phyloP scores from a whole-genome alignment of 1,140 invertebrate genomes.

The Solenopsis invicta region DNA sequence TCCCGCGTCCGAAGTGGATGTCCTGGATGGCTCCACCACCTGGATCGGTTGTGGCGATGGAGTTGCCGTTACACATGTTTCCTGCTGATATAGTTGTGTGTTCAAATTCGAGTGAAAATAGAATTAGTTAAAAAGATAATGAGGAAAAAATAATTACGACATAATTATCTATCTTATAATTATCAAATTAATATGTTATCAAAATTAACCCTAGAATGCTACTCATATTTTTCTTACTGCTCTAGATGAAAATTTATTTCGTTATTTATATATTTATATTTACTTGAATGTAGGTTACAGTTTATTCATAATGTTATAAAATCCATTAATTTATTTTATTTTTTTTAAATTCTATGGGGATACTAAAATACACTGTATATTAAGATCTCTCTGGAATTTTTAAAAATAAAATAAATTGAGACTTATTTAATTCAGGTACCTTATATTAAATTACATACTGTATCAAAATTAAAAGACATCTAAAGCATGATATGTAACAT shows the following conservation, averaged over 20 bases:
- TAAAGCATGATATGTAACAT: neutral
- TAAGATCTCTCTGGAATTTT: too few relatives aligned
- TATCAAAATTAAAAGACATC: neutral
- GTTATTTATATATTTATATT: too few relatives aligned
- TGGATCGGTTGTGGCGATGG: slow-evolving; percentile 81
- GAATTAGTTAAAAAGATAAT: neutral
- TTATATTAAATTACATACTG: neutral
- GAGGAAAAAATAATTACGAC: neutral
- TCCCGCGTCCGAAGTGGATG: slow-evolving; percentile 73
- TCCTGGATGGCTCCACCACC: slow-evolving; percentile 75
- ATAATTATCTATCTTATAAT: too few relatives aligned
- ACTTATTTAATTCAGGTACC: too few relatives aligned
- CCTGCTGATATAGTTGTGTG: slow-evolving; percentile 65
- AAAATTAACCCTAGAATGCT: neutral
- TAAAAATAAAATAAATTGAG: too few relatives aligned
- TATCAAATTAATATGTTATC: neutral
- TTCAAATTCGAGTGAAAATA: neutral
- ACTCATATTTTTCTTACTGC: too few relatives aligned
- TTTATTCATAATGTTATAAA: too few relatives aligned
- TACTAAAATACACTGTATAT: too few relatives aligned
- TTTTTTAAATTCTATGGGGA: too few relatives aligned
- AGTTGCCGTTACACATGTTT: slow-evolving; percentile 80
- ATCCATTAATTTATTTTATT: too few relatives aligned
- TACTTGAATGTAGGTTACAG: too few relatives aligned
- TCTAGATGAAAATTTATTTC: too few relatives aligned